Percentiles rank a stretch among this genome's conserved stretches.
Conservation (phyloP, 2,113 vertebrate genomes). For the Agelaius phoeniceus region DNA sequence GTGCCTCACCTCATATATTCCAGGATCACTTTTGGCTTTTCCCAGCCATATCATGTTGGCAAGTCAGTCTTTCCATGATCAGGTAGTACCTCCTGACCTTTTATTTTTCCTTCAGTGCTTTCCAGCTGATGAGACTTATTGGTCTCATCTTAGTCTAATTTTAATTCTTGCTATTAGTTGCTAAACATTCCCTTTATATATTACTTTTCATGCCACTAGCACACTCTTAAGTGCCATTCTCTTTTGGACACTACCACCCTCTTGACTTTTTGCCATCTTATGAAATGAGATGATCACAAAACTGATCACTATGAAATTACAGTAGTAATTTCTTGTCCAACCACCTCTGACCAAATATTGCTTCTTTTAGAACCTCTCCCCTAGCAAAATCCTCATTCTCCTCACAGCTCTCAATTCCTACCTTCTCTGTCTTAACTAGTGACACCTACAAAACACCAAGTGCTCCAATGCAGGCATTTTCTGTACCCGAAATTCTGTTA, state of each 20-base stretch:
- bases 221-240: background rate
- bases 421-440: background rate
- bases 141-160: background rate
- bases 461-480: background rate
- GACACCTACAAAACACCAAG: background rate
- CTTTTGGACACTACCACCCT: background rate
- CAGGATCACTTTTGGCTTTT: slow-evolving; percentile 10
- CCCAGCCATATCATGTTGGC: background rate
- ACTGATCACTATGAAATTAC: background rate
- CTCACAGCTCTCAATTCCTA: background rate
- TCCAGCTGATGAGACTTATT: background rate
- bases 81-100: background rate
- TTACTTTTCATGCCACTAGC: background rate
- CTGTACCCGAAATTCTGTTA: background rate
- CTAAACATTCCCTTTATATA: background rate
- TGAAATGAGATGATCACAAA: background rate
- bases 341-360: background rate
- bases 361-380: background rate
- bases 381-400: background rate
- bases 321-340: background rate
- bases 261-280: background rate
- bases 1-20: background rate
- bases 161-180: background rate
- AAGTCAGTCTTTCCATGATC: background rate
- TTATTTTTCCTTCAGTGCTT: background rate